Evolutionary conservation across 2,888 invertebrate species (phyloP), one percentile per base, ranked within the genome.

Genomic region (Hypena proboscidalis): DNA sequence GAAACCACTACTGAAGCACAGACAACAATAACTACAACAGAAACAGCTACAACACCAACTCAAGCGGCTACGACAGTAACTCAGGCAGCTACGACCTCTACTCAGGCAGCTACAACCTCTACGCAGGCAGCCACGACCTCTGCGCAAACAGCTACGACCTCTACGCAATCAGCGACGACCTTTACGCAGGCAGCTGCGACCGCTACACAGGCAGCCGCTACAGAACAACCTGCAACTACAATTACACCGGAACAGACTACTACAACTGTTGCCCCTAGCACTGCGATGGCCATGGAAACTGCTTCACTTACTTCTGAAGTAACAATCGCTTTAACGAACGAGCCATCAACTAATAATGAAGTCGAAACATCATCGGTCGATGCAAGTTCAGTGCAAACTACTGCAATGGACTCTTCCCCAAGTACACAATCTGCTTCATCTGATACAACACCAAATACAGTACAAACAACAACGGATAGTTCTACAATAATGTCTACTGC

Each of bases 271-370:
- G 29, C 32, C 10, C 49, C 49, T 5, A 61, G 40, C 8, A 44
- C 44, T 8, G 51, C 54, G 25, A 36, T 50, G 11, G 63, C 58
- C 29, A 56, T 50, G 7, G 68, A 70, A 51, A 57, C 68, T 31
- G 58, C 62, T 15, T 48, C 59, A 6, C 46, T 59, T 31, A 67
- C 58, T 32, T 56, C 69, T 7, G 55, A 59, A 53, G 58, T 68
- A 23, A 73, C 70, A 26, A 56, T 62, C 26, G 46, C 63, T 11
- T 55, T 67, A 38, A 67, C 70, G n/a, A 61, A 63, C 15, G 78
- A 77, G 42, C 60, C 76, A 1, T 67, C 75, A 1, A 54, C 58
- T 9, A 73, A 67, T 36, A 81, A 77, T 44, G 80, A 80, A 68
- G 58, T 80, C 11, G 56, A 49, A 14, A 52, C 64, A 1, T 51